Evolutionary conservation across 2,113 vertebrate genomes (phyloP).

Genomic region (Eolophus roseicapilla): DNA sequence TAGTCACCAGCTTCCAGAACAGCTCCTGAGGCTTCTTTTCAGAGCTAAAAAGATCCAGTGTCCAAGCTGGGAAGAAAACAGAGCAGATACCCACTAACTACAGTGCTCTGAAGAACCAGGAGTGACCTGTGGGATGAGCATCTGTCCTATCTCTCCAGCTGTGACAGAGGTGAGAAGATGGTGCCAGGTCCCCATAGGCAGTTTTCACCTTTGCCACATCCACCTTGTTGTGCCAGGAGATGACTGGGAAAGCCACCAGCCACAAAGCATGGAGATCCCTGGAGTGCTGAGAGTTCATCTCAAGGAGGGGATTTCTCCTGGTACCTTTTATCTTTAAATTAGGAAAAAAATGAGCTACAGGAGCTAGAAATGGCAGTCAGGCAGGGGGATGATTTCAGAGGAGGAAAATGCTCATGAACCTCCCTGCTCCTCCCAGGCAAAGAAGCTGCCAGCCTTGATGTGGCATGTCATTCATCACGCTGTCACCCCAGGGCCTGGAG

Average conservation of each 20-base stretch:
- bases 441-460: constrained; percentile 55
- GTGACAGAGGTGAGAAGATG: not conserved
- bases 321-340: not conserved
- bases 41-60: not conserved
- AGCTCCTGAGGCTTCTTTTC: not conserved
- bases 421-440: constrained; percentile 50
- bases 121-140: not conserved
- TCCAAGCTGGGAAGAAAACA: not conserved
- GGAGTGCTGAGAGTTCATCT: not conserved
- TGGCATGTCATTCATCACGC: constrained; percentile 49
- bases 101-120: not conserved
- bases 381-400: constrained; percentile 53
- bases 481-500: constrained; percentile 6
- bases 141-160: not conserved
- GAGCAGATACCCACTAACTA: not conserved
- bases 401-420: constrained; percentile 56
- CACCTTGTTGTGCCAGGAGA: not conserved
- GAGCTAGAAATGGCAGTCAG: not conserved
- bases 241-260: not conserved
- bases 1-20: not conserved
- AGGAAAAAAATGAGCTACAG: not conserved
- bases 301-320: not conserved
- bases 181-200: not conserved
- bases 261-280: not conserved
- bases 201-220: not conserved